These are phyloP conservation scores for Myrmophylax atrothorax DNA, from an alignment of 2,113 vertebrate genomes.

Conservation along the genomic window DNA sequence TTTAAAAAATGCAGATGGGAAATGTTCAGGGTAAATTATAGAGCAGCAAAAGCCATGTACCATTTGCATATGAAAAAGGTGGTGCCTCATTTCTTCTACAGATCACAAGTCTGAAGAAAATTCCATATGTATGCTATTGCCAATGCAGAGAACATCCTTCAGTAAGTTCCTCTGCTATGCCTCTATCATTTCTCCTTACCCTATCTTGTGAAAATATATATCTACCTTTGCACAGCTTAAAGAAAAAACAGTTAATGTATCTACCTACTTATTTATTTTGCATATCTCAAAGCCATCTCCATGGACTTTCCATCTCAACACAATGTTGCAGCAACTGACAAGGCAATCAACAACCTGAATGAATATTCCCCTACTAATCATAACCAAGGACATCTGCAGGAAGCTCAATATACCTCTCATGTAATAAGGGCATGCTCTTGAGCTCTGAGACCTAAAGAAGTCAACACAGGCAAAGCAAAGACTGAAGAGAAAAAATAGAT, in stretches of 20 bases:
- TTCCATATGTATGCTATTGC: background rate
- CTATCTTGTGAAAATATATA: background rate
- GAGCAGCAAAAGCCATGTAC: background rate
- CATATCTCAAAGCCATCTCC: background rate
- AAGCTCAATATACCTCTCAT: background rate
- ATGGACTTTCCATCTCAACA: background rate
- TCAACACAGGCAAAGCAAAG: background rate
- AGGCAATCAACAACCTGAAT: background rate
- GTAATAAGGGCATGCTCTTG: background rate
- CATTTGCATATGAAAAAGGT: background rate
- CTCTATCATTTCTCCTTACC: background rate
- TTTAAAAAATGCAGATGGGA: background rate
- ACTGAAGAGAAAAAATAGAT: background rate
- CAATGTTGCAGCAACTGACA: background rate
- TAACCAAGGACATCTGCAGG: background rate
- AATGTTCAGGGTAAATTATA: background rate
- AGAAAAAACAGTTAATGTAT: background rate
- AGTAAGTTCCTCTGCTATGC: background rate
- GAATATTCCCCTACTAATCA: background rate
- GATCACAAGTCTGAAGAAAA: background rate
- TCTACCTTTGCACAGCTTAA: background rate
- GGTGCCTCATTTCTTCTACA: rapidly evolving
- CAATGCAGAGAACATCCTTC: background rate
- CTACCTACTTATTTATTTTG: background rate
- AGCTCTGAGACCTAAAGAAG: background rate